Percentiles rank a stretch among this genome's conserved stretches.
Conservation (phyloP, 2,797 vertebrate genomes). For the Luscinia luscinia region DNA sequence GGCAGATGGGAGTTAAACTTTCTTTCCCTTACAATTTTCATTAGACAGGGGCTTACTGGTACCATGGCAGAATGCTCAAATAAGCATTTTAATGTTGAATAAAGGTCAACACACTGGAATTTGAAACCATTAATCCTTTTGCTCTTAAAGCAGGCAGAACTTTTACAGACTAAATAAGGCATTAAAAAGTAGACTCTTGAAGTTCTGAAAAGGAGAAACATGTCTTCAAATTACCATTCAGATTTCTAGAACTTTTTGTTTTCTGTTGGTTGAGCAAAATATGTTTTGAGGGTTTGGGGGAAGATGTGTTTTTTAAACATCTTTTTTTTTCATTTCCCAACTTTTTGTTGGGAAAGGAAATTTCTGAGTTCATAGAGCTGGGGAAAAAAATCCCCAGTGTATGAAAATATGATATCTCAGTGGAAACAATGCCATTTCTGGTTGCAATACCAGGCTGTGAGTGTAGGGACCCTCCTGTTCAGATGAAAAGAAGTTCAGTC, state of each 20-base stretch:
- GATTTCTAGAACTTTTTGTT: conserved; percentile 38
- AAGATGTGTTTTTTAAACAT: background rate
- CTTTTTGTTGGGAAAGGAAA: conserved; percentile 3
- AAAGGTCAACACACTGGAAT: conserved; percentile 79
- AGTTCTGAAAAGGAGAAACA: conserved; percentile 69
- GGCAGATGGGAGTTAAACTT: conserved; percentile 73
- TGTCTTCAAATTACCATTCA: conserved; percentile 22
- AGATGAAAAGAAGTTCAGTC: conserved; percentile 1
- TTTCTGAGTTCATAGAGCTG: conserved; percentile 45
- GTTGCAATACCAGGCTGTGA: background rate
- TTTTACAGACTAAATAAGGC: conserved; percentile 75
- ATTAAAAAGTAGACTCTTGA: conserved; percentile 73
- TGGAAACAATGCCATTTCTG: background rate
- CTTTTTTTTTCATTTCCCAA: background rate
- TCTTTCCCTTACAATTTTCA: conserved; percentile 71
- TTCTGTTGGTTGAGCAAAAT: conserved; percentile 37
- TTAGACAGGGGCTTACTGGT: conserved; percentile 75
- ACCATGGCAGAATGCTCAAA: conserved; percentile 76
- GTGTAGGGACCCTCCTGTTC: background rate
- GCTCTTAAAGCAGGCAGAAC: conserved; percentile 78
- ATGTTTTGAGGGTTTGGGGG: background rate
- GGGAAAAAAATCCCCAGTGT: background rate
- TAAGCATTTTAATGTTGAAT: conserved; percentile 82
- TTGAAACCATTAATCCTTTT: conserved; percentile 83
- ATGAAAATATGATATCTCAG: background rate